Evolutionary conservation across 2,113 vertebrate genomes (phyloP).

Genomic region (Gopherus evgoodei): DNA sequence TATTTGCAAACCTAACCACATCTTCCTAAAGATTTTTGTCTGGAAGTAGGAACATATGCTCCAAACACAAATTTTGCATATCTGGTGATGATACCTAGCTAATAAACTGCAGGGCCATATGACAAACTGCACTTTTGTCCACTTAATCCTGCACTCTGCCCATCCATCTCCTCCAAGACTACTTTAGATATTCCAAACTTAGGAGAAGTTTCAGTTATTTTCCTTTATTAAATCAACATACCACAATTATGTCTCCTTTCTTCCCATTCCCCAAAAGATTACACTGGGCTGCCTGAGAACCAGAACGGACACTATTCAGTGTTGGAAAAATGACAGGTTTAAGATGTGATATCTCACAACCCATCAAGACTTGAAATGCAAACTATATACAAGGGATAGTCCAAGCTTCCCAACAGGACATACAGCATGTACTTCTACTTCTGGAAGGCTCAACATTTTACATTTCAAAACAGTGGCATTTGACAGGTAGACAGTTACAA

Average conservation of each 20-base stretch:
- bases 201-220: not conserved
- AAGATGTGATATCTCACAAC: not conserved
- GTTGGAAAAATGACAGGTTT: not conserved
- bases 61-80: not conserved
- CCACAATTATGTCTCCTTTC: accelerated
- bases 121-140: not conserved
- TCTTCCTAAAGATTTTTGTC: not conserved
- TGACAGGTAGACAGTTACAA: not conserved
- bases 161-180: not conserved
- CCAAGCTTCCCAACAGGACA: not conserved
- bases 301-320: accelerated
- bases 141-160: not conserved
- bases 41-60: not conserved
- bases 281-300: not conserved
- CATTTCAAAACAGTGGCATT: accelerated
- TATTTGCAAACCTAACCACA: not conserved
- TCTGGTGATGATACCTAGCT: not conserved
- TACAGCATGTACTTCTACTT: not conserved
- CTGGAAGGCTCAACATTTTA: not conserved
- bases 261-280: not conserved
- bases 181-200: accelerated
- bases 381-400: not conserved
- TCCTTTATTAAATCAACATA: not conserved
- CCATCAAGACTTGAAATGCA: accelerated
- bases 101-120: not conserved